These are phyloP conservation scores for Blastobasis lacticolella DNA, from an alignment of 2,888 invertebrate species.

Conservation along the genomic window DNA sequence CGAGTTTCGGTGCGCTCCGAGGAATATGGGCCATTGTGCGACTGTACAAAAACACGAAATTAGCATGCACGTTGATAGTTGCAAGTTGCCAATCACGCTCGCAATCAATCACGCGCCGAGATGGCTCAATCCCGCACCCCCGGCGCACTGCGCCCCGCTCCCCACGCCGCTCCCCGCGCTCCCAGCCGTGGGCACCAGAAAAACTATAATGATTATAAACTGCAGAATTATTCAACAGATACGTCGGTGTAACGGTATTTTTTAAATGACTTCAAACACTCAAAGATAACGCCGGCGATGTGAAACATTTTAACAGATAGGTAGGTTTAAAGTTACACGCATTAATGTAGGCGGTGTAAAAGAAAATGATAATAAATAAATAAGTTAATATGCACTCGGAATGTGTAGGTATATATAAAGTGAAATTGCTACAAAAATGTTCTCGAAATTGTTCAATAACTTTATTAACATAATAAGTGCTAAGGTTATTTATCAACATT, in stretches of 20 bases:
- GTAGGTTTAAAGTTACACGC: constrained; percentile 2
- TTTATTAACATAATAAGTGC: constrained; percentile 8
- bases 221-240: constrained; percentile 56
- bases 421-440: neutral
- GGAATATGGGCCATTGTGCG: constrained; percentile 34
- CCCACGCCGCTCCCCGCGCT: constrained; percentile 27
- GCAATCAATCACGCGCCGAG: constrained; percentile 65
- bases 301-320: neutral
- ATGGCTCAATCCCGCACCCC: constrained; percentile 67
- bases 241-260: constrained; percentile 39
- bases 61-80: constrained; percentile 49
- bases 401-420: neutral
- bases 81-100: constrained; percentile 55
- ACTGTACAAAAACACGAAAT: constrained; percentile 39
- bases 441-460: constrained; percentile 9
- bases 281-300: neutral
- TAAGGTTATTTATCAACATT: constrained; percentile 37
- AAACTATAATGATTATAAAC: constrained; percentile 67
- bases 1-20: constrained; percentile 39
- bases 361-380: too few relatives aligned
- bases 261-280: constrained; percentile 9
- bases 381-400: too few relatives aligned
- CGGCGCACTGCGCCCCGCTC: constrained; percentile 16
- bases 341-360: neutral
- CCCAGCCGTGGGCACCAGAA: constrained; percentile 30